Conservation (phyloP, 2,113 vertebrate genomes). For the Centropus bengalensis region DNA sequence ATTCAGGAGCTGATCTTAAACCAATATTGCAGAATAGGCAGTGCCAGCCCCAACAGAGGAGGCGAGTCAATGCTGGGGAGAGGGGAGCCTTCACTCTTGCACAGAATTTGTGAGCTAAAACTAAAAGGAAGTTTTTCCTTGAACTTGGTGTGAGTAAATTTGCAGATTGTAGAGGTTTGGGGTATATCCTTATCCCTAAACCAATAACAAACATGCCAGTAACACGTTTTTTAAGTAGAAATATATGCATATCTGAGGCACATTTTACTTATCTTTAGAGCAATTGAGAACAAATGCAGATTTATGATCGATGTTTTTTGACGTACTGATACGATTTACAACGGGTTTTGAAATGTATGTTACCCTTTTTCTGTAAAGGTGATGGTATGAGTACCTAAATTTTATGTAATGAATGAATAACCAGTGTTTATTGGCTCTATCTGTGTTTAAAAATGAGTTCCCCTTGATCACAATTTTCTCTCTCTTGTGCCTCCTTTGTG, state of each 20-base stretch:
- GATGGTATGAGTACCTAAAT: background rate
- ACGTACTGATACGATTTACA: background rate
- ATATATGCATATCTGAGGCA: background rate
- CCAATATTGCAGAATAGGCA: background rate
- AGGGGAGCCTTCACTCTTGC: background rate
- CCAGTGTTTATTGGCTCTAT: background rate
- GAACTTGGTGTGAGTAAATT: background rate
- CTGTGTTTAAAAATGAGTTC: background rate
- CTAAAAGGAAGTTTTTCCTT: background rate
- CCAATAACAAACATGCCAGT: rapidly evolving
- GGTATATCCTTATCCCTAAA: rapidly evolving
- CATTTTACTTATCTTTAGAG: background rate
- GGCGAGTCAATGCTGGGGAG: background rate
- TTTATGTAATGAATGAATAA: background rate
- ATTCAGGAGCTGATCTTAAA: background rate
- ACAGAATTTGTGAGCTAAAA: background rate
- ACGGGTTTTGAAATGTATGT: background rate
- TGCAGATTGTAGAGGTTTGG: background rate
- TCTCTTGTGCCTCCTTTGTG: background rate
- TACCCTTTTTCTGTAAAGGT: background rate
- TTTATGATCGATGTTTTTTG: background rate
- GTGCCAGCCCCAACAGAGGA: background rate
- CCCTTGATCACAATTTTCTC: background rate
- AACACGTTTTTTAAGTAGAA: background rate
- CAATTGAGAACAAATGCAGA: background rate